Evolutionary conservation across 2,797 vertebrate species (phyloP).

Genomic region (Poeciliopsis paucimaculata): DNA sequence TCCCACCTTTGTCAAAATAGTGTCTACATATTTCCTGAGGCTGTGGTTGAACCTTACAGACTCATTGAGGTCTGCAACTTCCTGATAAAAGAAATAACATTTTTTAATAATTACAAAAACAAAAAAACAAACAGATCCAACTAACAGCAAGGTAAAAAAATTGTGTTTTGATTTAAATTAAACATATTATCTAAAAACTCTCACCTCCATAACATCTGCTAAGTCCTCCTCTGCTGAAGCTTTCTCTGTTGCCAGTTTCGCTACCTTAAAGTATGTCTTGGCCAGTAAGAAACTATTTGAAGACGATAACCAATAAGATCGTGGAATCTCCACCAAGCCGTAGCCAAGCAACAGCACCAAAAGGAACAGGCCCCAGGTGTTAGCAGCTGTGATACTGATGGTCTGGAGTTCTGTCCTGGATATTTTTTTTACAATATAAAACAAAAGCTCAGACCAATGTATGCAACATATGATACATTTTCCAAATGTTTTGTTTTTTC

Average conservation of each 20-base stretch:
- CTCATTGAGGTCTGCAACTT: constrained; percentile 86
- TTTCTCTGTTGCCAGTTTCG: constrained; percentile 92
- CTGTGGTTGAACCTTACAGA: constrained; percentile 87
- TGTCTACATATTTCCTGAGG: constrained; percentile 91
- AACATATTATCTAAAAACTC: neutral
- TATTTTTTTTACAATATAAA: constrained; percentile 15
- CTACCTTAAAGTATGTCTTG: constrained; percentile 92
- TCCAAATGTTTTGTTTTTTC: neutral
- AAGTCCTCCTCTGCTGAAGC: constrained; percentile 90
- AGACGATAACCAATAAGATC: constrained; percentile 91
- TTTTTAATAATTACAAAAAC: neutral
- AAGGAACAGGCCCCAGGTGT: constrained; percentile 95
- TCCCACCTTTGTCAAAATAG: constrained; percentile 92
- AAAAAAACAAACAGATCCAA: neutral
- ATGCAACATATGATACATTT: neutral
- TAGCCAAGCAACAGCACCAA: constrained; percentile 93
- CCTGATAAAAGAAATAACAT: constrained; percentile 72
- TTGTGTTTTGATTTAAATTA: neutral
- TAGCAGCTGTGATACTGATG: constrained; percentile 92
- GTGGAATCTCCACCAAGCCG: constrained; percentile 93
- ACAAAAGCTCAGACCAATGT: neutral
- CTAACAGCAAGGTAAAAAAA: neutral
- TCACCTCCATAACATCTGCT: constrained; percentile 92
- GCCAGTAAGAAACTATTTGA: constrained; percentile 86
- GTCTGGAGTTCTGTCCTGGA: constrained; percentile 89